Evolutionary conservation across 2,797 vertebrate species (phyloP).

Genomic region (Platalea minor): DNA sequence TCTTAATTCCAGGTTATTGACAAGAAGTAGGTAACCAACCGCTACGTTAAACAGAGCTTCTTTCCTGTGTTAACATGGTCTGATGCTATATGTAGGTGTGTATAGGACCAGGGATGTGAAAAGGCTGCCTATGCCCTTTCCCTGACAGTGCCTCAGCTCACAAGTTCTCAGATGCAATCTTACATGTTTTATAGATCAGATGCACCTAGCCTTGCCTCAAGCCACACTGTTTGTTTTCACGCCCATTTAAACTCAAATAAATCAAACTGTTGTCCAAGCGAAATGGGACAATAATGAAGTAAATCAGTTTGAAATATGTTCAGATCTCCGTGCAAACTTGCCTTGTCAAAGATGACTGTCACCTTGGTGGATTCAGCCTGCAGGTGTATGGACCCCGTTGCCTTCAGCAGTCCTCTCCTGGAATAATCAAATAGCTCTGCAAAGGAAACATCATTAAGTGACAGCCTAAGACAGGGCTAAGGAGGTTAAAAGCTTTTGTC

Average conservation of each 20-base stretch:
- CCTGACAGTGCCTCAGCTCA: not conserved
- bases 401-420: not conserved
- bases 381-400: not conserved
- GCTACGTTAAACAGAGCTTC: not conserved
- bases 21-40: not conserved
- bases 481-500: slow-evolving; percentile 37
- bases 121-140: not conserved
- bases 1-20: not conserved
- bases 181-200: not conserved
- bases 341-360: not conserved
- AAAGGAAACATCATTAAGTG: slow-evolving; percentile 1
- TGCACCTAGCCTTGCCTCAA: not conserved
- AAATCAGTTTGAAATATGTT: slow-evolving; percentile 27
- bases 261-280: not conserved
- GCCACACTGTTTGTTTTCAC: not conserved
- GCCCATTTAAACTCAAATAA: slow-evolving; percentile 14
- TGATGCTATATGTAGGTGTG: not conserved
- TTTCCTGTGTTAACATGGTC: not conserved
- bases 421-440: slow-evolving; percentile 37
- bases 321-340: not conserved
- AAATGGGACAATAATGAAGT: not conserved
- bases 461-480: slow-evolving; percentile 4
- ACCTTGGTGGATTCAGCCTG: slow-evolving; percentile 18
- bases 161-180: not conserved
- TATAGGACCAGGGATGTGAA: not conserved